Conservation (phyloP, 2,888 invertebrate genomes). For the Strigamia maritima region DNA sequence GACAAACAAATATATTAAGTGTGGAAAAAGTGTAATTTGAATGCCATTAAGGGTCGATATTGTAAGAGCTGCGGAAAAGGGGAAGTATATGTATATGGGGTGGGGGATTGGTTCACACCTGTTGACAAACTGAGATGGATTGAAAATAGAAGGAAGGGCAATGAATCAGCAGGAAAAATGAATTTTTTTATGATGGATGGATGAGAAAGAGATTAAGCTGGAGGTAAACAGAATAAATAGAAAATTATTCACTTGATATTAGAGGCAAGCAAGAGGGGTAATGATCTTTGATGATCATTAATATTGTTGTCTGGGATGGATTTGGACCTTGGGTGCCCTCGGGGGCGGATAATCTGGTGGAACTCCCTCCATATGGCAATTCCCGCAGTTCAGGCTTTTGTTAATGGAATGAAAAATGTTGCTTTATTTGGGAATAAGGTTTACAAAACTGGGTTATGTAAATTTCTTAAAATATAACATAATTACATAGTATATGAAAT, state of each 20-base stretch:
- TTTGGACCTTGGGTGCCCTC: slow-evolving; percentile 30
- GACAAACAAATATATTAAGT: not conserved
- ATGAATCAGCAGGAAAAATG: slow-evolving; percentile 20
- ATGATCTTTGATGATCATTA: slow-evolving; percentile 34
- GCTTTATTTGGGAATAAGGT: not conserved
- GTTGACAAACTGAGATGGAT: slow-evolving; percentile 18
- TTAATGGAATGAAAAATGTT: slow-evolving; percentile 13
- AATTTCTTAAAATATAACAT: not conserved
- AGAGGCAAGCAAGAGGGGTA: slow-evolving; percentile 14
- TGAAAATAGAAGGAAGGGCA: slow-evolving; percentile 21
- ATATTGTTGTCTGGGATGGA: slow-evolving; percentile 28
- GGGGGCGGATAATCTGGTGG: slow-evolving; percentile 31
- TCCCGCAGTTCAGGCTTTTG: slow-evolving; percentile 3
- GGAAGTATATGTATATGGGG: not conserved
- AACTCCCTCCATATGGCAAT: slow-evolving; percentile 33
- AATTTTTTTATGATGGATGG: slow-evolving; percentile 28
- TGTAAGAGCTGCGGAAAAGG: not conserved
- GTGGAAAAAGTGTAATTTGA: not conserved
- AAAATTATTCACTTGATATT: slow-evolving; percentile 34
- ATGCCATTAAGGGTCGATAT: slow-evolving; percentile 5
- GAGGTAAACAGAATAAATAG: slow-evolving; percentile 30
- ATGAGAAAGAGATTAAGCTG: slow-evolving; percentile 34
- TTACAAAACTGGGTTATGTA: not conserved
- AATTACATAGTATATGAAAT: no score
- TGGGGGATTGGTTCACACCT: not conserved